Evolutionary conservation across 2,888 invertebrate genomes (phyloP).

Genomic region (Apotomis capreana): DNA sequence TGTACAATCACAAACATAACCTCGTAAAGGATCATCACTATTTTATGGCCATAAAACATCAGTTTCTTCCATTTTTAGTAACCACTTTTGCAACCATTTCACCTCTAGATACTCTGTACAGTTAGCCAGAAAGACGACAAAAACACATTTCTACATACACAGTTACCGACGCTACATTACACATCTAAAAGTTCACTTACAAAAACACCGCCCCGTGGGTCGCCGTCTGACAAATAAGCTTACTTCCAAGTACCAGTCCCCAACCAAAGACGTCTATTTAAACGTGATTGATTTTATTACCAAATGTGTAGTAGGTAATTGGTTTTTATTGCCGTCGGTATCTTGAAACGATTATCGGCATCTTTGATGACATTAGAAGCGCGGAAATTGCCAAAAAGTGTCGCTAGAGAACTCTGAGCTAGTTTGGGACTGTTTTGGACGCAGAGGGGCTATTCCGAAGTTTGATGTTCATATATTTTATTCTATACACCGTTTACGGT

Average conservation of each 20-base stretch:
- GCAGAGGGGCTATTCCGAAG: neutral
- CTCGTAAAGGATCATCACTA: too few species aligned
- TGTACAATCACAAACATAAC: too few species aligned
- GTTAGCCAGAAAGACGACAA: too few species aligned
- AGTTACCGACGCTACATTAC: neutral
- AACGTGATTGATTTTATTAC: constrained; percentile 43
- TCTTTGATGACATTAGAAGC: constrained; percentile 40
- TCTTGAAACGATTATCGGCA: constrained; percentile 40
- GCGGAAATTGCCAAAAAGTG: constrained; percentile 41
- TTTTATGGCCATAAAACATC: too few species aligned
- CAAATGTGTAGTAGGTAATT: constrained; percentile 39
- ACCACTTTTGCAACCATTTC: too few species aligned
- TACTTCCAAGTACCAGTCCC: constrained; percentile 6
- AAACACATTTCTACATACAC: neutral
- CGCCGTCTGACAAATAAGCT: constrained; percentile 20
- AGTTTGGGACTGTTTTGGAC: constrained; percentile 33
- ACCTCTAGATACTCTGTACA: too few species aligned
- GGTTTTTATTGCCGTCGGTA: constrained; percentile 41
- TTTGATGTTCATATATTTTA: too few species aligned
- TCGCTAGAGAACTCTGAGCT: constrained; percentile 27
- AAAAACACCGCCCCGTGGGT: constrained; percentile 11
- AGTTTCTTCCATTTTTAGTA: too few species aligned
- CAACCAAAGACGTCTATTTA: constrained; percentile 32
- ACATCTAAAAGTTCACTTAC: neutral
- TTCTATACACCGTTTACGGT: too few species aligned